A percentile compares a stretch with the other conserved stretches of the same genome.
Evolutionary conservation across 2,797 vertebrate genomes (phyloP).

Genomic region (Hydrocynus forskahlii): DNA sequence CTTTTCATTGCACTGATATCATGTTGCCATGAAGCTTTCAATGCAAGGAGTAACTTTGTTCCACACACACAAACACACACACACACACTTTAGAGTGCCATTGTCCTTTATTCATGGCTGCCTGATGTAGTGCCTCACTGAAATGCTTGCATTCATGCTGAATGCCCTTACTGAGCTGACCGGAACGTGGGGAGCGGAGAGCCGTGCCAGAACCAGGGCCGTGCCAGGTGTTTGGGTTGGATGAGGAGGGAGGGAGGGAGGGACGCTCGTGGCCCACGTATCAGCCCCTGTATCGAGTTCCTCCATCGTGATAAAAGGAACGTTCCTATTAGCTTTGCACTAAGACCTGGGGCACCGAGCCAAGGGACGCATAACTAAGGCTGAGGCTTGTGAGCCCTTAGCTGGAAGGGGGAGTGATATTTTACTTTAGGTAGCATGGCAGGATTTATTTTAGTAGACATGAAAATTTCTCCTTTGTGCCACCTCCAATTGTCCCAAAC

Average conservation of each 20-base stretch:
- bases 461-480: too few relatives aligned
- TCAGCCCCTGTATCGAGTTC: slow-evolving; percentile 53
- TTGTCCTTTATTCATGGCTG: slow-evolving; percentile 38
- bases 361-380: slow-evolving; percentile 44
- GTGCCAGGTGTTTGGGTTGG: slow-evolving; percentile 81
- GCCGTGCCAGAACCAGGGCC: slow-evolving; percentile 51
- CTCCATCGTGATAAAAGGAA: slow-evolving; percentile 62
- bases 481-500: too few relatives aligned
- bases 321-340: slow-evolving; percentile 59
- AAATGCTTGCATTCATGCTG: slow-evolving; percentile 4
- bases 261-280: slow-evolving; percentile 55
- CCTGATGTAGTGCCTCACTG: background rate
- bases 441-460: background rate
- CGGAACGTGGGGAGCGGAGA: slow-evolving; percentile 14
- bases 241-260: slow-evolving; percentile 54
- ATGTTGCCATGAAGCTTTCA: background rate
- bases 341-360: slow-evolving; percentile 48
- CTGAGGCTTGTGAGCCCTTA: background rate
- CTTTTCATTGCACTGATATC: background rate
- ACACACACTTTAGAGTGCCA: background rate
- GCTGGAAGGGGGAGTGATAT: background rate
- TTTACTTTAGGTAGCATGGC: background rate
- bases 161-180: slow-evolving; percentile 55
- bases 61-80: background rate
- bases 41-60: slow-evolving; percentile 20